Evolutionary conservation across 2,797 vertebrate species (phyloP), one percentile per base, ranked within the genome.

Genomic region (Mallotus villosus): DNA sequence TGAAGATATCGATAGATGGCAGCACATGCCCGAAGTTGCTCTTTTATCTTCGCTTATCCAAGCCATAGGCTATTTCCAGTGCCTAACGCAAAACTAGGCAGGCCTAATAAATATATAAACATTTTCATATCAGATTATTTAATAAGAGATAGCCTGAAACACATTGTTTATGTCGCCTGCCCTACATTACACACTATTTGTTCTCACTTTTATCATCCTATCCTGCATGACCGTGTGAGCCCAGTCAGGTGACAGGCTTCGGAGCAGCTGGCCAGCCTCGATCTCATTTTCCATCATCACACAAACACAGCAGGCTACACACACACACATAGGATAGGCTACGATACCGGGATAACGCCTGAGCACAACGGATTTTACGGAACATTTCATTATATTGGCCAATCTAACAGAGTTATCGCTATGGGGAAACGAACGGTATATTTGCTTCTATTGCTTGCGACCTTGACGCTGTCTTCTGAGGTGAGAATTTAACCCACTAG

Each of bases 401-500:
- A 74, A 71, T 78, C 73, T 79, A 81, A 77, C 19, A 72, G 22
- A 82, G 86, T 82, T 81, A 78, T 80, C 84, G 84, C 72, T 59
- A 94, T 94, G 93, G 88, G 83, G 53, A 88, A 85, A 78, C 77
- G 76, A 73, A 79, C 87, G 86, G 89, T 85, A 70, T 88, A 90
- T 80, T 63, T 92, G 84, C 84, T 94, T 75, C 81, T 92, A 74
- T 80, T 92, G 81, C 74, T 78, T 79, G 89, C 91, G 90, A 90
- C 92, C 89, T 91, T 91, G 89, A 89, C 93, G 85, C 87, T 90
- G 75, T 89, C 92, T 78, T 85, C 89, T 68, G 92, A 93, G 92
- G 93, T 94, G 88, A 92, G 91, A 74, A 67, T 34, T 55, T 2
- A 55, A 46, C 2, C 41, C 51, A 27, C 46, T 5, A 19, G 63